Evolutionary conservation across 2,797 vertebrate genomes (phyloP), one percentile per base, ranked within the genome.

Genomic region (Thunnus albacares): DNA sequence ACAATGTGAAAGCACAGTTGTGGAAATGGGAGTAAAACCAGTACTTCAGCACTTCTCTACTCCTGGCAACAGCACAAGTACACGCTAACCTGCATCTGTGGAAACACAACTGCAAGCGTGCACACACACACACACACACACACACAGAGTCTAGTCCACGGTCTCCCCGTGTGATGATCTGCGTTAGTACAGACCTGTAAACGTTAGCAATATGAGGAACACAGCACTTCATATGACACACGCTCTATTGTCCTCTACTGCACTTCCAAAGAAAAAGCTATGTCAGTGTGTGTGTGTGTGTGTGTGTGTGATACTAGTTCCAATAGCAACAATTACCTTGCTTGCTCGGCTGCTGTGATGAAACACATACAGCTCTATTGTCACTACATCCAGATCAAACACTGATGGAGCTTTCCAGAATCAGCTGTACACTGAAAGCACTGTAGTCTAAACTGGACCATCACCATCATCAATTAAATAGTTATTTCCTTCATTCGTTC

Each of bases 341-440:
- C 47, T 53, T 38, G 63, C 63, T 67, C 68, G 61, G 62, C 75
- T 62, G 68, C 56, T 71, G 28, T 51, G 33, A 15, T 56, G 24
- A 75, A 78, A 65, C 58, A 20, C 64, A 67, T 9, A 12, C 45
- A 47, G 55, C 52, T 59, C 59, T 68, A 77, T 68, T 80, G 74
- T 83, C 52, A 24, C 22, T 14, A 2, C 9, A 35, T 67, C 61
- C 57, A 77, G 30, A 73, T 83, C 64, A 79, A 66, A 79, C 60
- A 38, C 15, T 38, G 43, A 51, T 58, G 77, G 71, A 80, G 55
- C 52, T 62, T 85, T 83, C 82, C n/a, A 76, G 73, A 72, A 2
- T 13, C 26, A 75, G 58, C 71, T 65, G 57, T 15, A 75, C 18
- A 12, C 15, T 10, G 38, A 38, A 1, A 45, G 41, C 55, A 28